These are phyloP conservation scores for Struthidea cinerea DNA, from an alignment of 2,113 vertebrate species.

Conservation along the genomic window DNA sequence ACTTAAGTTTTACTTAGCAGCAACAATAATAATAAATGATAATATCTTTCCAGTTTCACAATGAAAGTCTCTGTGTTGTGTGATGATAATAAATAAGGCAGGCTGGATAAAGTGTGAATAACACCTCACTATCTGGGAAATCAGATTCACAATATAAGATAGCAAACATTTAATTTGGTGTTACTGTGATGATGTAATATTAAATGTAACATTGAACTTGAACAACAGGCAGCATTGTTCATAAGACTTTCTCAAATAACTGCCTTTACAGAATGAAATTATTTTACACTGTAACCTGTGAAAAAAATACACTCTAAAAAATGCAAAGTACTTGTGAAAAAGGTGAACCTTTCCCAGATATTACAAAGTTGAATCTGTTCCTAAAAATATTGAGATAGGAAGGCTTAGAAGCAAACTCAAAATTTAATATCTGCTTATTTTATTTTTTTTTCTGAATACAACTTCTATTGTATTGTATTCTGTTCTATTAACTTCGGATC, in stretches of 20 bases:
- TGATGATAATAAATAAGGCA: neutral
- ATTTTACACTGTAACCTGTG: neutral
- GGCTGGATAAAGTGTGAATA: neutral
- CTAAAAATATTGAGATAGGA: neutral
- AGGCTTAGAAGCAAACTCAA: neutral
- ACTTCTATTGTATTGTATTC: too few relatives aligned
- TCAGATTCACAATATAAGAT: neutral
- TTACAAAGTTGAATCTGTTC: neutral
- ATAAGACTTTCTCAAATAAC: neutral
- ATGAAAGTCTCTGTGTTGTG: neutral
- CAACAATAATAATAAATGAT: neutral
- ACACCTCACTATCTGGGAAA: neutral
- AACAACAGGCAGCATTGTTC: neutral
- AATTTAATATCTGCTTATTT: neutral
- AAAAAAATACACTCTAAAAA: neutral
- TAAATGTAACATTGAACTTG: neutral
- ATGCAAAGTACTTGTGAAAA: neutral
- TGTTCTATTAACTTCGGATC: neutral
- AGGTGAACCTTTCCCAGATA: neutral
- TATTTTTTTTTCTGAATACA: neutral
- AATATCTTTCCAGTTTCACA: neutral
- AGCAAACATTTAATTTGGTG: conserved; percentile 12
- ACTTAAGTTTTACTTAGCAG: neutral
- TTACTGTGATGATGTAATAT: neutral
- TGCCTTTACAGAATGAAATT: neutral